These are phyloP conservation scores for Eubucco bourcierii DNA, from an alignment of 2,113 vertebrate species.

Conservation along the genomic window DNA sequence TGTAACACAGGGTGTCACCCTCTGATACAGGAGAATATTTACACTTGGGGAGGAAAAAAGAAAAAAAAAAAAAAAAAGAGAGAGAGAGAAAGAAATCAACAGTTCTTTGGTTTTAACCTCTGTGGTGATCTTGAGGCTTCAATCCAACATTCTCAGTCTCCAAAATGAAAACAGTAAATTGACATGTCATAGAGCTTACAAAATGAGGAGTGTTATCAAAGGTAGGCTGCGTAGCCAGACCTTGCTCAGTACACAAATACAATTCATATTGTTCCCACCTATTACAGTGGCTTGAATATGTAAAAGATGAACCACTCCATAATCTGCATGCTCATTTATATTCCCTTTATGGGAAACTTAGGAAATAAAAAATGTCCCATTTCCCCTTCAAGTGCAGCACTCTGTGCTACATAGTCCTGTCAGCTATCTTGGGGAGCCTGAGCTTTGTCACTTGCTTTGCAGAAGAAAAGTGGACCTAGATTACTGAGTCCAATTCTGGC, in stretches of 20 bases:
- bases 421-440: background rate
- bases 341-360: constrained; percentile 58
- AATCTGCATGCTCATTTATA: constrained; percentile 69
- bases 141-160: constrained; percentile 46
- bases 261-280: constrained; percentile 69
- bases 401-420: background rate
- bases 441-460: background rate
- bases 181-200: constrained; percentile 69
- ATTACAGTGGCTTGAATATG: constrained; percentile 47
- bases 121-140: constrained; percentile 68
- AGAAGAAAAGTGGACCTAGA: background rate
- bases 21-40: background rate
- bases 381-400: constrained; percentile 48
- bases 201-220: constrained; percentile 74
- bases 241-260: constrained; percentile 2
- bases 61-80: background rate
- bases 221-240: constrained; percentile 17
- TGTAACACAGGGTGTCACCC: background rate
- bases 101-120: constrained; percentile 63
- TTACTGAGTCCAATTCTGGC: no score
- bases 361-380: constrained; percentile 70
- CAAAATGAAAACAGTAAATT: constrained; percentile 66
- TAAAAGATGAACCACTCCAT: constrained; percentile 73
- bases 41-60: background rate
- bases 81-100: background rate